Evolutionary conservation across 2,113 vertebrate genomes (phyloP), one percentile per base, ranked within the genome.

Genomic region (Taxidea taxus): DNA sequence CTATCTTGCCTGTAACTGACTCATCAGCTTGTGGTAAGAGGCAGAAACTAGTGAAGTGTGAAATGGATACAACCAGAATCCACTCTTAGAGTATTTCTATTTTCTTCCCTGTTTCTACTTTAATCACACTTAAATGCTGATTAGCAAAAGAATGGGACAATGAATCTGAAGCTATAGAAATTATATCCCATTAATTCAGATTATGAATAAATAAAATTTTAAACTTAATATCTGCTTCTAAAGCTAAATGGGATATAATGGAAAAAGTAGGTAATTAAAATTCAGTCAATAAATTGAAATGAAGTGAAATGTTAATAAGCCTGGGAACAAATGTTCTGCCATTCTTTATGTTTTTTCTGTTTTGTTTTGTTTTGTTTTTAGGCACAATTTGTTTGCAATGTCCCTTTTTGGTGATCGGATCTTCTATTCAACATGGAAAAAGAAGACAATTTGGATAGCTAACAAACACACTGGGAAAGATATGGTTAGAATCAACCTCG

Each of bases 401-500:
- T 99, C 99, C 34, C 31, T 99, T 86, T 99, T 99, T 96, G 98
- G 98, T 98, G 99, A 99, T 34, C 90, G 98, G 23, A 94, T 99
- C 2, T 99, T 99, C 98, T 99, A 99, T 97, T 99, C 99, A 47
- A 99, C 99, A 23, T 90, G 97, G 58, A 98, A 97, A 83, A 99
- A 98, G 5, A 98, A 97, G 58, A 97, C 97, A 6, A 99, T 99
- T 96, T 99, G 98, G 97, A 98, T 98, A 98, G 98, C 99, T 44
- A 98, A 99, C 97, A 99, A 99, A 97, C 98, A 99, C 81, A 99
- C 98, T 0, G 99, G 99, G n/a, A 99, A 99, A n/a, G 88, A 98
- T n/a, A 51, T 98, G 15, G 97, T 98, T 75, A 98, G 97, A 51
- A 98, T 99, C 54, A 99, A 97, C 92, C 92, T 98, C 42, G 98